Base-by-base conservation (phyloP, 2,113 vertebrate species). In the Atrichornis clamosus region DNA sequence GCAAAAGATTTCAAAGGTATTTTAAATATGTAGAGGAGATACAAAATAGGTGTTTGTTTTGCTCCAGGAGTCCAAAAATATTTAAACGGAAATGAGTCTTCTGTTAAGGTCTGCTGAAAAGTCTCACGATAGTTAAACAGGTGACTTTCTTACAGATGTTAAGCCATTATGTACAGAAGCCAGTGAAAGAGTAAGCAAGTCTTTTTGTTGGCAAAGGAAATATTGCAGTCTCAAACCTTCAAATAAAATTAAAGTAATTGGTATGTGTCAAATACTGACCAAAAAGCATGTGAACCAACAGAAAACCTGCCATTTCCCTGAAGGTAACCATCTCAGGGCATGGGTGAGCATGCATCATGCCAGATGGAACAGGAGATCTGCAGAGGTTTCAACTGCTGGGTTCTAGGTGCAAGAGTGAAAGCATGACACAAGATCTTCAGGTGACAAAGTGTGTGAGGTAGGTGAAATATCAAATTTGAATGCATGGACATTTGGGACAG, bases 281-380 rank as follows among this genome's bases (percentile, higher is more conserved):
- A 26, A 69, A 89, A 69, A 41, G 13, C 41, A 10, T 2, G 3
- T 41, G 42, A 69, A 37, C 9, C 32, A 60, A 33, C 12, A 78
- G 62, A n/a, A 72, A 65, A 26, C 37, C 30, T 90, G 28, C 26
- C 0, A 0, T 56, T 41, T 86, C 28, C 18, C 15, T 78, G 42
- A 41, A 63, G 32, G 35, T 20, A 9, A 30, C 22, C 1, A 2
- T 65, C 58, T 35, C 9, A 9, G 63, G 52, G 8, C 30, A 33
- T 0, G 2, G 16, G 13, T 6, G 6, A 68, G 22, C 16, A 15
- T 6, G 5, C 19, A 16, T 56, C 24, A 14, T 33, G 19, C 49
- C 50, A 77, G 49, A 32, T 6, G 6, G 58, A 85, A 59, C 16
- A 50, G 26, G 53, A 62, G 26, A 32, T 77, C 35, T 59, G 39